Evolutionary conservation across 2,113 vertebrate genomes (phyloP).

Genomic region (Platanista minor): DNA sequence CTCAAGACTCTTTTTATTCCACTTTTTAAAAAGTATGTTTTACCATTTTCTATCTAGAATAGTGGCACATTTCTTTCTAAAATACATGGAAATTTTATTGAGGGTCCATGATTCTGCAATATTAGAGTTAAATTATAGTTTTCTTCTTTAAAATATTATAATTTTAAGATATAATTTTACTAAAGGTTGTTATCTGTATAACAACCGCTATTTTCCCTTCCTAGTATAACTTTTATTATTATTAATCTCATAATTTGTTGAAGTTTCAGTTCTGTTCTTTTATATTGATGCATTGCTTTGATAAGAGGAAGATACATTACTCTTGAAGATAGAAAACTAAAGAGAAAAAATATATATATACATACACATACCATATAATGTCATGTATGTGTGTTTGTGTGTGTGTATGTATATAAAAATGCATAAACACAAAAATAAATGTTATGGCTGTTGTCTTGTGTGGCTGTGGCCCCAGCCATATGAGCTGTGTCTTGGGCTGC

Average conservation of each 20-base stretch:
- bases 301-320: neutral
- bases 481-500: neutral
- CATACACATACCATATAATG: neutral
- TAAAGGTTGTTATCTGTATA: neutral
- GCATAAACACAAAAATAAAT: neutral
- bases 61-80: neutral
- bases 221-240: neutral
- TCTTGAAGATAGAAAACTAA: neutral
- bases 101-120: neutral
- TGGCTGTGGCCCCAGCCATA: accelerated
- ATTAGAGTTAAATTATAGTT: neutral
- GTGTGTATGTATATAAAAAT: neutral
- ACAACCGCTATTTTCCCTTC: neutral
- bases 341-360: neutral
- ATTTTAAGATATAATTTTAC: neutral
- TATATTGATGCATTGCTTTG: neutral
- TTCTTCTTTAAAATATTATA: neutral
- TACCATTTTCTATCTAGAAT: slow-evolving; percentile 16
- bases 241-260: neutral
- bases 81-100: neutral
- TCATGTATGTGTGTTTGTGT: neutral
- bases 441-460: neutral
- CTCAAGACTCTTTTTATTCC: slow-evolving; percentile 29
- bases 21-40: neutral
- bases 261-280: neutral